Evolutionary conservation across 2,113 vertebrate genomes (phyloP).

Genomic region (Lagopus muta): DNA sequence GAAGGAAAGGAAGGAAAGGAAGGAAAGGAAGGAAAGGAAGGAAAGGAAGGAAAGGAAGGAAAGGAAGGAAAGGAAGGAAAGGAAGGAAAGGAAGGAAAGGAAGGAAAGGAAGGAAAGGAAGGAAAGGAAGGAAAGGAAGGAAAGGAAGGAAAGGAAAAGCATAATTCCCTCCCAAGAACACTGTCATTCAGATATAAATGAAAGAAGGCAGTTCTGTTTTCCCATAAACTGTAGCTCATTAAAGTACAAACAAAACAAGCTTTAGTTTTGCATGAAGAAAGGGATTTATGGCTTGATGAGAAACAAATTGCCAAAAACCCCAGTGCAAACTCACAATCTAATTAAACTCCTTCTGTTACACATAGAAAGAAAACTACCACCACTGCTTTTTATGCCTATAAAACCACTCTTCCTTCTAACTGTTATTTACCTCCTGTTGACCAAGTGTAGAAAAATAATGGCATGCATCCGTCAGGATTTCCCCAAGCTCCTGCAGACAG

Average conservation of each 20-base stretch:
- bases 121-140: too few relatives aligned
- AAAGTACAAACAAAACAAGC: slow-evolving; percentile 26
- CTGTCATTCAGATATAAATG: neutral
- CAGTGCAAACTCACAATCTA: slow-evolving; percentile 50
- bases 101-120: too few relatives aligned
- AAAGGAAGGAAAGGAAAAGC: too few relatives aligned
- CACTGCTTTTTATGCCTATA: slow-evolving; percentile 45
- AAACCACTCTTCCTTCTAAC: slow-evolving; percentile 59
- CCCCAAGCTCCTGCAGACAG: neutral
- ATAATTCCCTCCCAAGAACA: neutral
- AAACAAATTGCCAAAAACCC: slow-evolving; percentile 47
- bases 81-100: too few relatives aligned
- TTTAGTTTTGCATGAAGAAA: slow-evolving; percentile 36
- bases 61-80: too few relatives aligned
- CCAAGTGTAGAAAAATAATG: slow-evolving; percentile 6
- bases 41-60: too few relatives aligned
- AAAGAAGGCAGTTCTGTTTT: neutral
- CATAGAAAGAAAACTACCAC: slow-evolving; percentile 31
- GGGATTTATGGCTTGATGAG: slow-evolving; percentile 51
- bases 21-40: too few relatives aligned
- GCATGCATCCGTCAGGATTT: neutral
- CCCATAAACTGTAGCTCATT: slow-evolving; percentile 7
- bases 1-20: too few relatives aligned
- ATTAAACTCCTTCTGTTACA: slow-evolving; percentile 68
- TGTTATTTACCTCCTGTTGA: slow-evolving; percentile 55